Base-by-base conservation (phyloP, 2,797 vertebrate species). In the Anguilla anguilla region DNA sequence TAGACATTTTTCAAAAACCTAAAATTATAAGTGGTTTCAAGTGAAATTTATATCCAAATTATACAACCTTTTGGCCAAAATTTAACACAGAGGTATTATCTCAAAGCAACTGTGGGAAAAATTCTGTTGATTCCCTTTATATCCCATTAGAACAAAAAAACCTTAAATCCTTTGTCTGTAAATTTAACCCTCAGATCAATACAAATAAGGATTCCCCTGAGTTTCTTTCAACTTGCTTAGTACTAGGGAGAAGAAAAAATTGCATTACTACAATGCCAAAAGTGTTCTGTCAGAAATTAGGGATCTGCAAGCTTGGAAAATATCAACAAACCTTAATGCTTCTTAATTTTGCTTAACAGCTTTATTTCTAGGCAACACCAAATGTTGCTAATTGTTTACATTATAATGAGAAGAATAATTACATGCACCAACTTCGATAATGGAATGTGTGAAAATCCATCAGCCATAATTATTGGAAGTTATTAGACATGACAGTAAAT, bases 371-470 rank as follows among this genome's bases (percentile, higher is more conserved):
- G 93, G 95, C 96, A 97, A 96, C 92, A 96, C 94, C 94, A 97
- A 97, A 97, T 96, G 96, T 96, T 96, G 97, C 95, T 97, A 97
- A 97, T 98, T 98, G 97, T 99, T 99, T 98, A 97, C 95, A 97
- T 97, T 82, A 97, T 98, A 98, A 98, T 98, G 97, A 98, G 97
- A 97, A 98, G 97, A 99, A 98, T 99, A 99, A 99, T 99, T 98
- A 98, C 98, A 98, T 97, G 97, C 97, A 97, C 97, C 97, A 97
- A 96, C 96, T 98, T 98, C 97, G 97, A 99, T 99, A 99, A 99
- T 99, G 97, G 97, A 97, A 97, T 99, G 97, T 98, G 98, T 97
- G 97, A 99, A 99, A 99, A 99, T 99, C 97, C 98, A 99, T 99
- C 98, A 99, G 98, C 96, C 95, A 97, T 99, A 98, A 99, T 99